Evolutionary conservation across 2,888 invertebrate genomes (phyloP).

Genomic region (Drosophila kanekoi): DNA sequence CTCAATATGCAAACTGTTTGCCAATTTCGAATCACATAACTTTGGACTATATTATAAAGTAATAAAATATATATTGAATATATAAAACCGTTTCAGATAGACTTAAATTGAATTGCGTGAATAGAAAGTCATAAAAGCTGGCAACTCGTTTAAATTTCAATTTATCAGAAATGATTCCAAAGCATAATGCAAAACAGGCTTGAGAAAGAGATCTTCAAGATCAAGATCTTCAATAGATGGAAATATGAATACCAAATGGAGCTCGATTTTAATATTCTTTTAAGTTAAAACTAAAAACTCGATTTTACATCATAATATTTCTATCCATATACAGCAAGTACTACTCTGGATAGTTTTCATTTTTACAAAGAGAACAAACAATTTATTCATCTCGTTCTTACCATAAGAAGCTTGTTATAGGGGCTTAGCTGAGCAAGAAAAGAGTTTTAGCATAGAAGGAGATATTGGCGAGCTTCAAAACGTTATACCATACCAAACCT

Average conservation of each 20-base stretch:
- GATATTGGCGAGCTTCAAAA: too few species aligned
- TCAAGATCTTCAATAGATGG: conserved; percentile 1
- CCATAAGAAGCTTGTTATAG: too few species aligned
- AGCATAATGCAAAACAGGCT: conserved; percentile 2
- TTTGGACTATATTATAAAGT: conserved; percentile 53
- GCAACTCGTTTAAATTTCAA: conserved; percentile 28
- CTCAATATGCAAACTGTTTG: conserved; percentile 48
- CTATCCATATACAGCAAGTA: too few species aligned
- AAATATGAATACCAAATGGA: background rate
- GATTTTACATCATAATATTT: too few species aligned
- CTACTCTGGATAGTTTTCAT: too few species aligned
- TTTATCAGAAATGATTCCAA: conserved; percentile 10
- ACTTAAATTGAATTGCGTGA: conserved; percentile 22
- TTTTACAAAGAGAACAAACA: too few species aligned
- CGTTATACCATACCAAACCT: too few species aligned
- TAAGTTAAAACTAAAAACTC: too few species aligned
- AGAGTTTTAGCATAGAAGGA: too few species aligned
- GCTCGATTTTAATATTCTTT: too few species aligned
- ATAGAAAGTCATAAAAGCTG: conserved; percentile 12
- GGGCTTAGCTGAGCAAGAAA: too few species aligned
- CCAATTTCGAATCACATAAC: conserved; percentile 47
- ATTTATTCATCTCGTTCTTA: too few species aligned
- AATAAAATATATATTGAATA: conserved; percentile 45
- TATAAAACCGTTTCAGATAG: conserved; percentile 20
- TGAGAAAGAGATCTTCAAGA: background rate